Conservation (phyloP, 2,888 invertebrate species). For the Metalampra italica region DNA sequence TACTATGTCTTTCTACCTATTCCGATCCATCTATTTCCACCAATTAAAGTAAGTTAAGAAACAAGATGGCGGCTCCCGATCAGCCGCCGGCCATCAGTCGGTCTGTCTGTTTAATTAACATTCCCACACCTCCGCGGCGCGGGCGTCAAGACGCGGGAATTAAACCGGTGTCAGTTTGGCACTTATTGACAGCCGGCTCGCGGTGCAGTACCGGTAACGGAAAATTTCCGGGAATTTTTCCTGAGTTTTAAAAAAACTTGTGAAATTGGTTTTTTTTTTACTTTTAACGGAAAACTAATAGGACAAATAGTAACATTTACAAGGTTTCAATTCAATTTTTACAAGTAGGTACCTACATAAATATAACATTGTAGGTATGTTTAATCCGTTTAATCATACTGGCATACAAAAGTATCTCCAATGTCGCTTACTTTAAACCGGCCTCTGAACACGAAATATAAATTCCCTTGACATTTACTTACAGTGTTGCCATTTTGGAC, state of each 20-base stretch:
- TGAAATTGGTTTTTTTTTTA: too few species aligned
- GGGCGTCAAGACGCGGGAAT: slow-evolving; percentile 57
- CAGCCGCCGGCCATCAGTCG: slow-evolving; percentile 40
- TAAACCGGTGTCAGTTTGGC: slow-evolving; percentile 61
- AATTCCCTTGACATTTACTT: too few species aligned
- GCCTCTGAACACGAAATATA: too few species aligned
- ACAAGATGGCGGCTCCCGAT: slow-evolving; percentile 3
- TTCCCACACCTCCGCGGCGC: slow-evolving; percentile 50
- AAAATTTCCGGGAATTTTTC: slow-evolving; percentile 9
- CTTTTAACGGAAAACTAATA: background rate
- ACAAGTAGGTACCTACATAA: too few species aligned
- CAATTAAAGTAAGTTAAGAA: slow-evolving; percentile 11
- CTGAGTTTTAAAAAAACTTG: background rate
- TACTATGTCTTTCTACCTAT: background rate
- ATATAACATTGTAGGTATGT: too few species aligned
- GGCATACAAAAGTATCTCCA: too few species aligned
- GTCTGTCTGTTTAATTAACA: slow-evolving; percentile 64
- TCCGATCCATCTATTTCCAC: background rate
- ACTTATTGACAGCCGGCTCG: slow-evolving; percentile 56
- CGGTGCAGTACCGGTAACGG: slow-evolving; percentile 20
- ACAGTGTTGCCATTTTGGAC: too few species aligned
- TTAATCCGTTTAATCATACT: too few species aligned
- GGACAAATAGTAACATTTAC: background rate
- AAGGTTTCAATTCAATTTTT: too few species aligned
- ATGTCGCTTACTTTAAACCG: too few species aligned